Base-by-base conservation (phyloP, 2,888 invertebrate species). In the Lagria hirta region DNA sequence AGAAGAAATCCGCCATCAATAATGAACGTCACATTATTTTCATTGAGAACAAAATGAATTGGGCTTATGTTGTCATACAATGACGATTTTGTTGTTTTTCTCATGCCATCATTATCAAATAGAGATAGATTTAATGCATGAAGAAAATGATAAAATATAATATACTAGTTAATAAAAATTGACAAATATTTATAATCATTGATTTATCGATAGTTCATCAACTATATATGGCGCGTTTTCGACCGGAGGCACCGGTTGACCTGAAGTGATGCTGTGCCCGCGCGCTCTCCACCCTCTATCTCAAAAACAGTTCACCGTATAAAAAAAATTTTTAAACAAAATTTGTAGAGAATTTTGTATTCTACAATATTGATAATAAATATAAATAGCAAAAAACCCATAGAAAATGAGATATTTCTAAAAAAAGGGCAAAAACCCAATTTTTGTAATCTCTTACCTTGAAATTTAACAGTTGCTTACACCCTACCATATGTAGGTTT, bases 71-170 rank as follows among this genome's bases (percentile, higher is more conserved):
- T 40, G 23, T 43, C 30, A 24, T 62, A 60, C 33, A 58, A 53
- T 50, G 51, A 35, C 10, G 57, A 22, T 34, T 42, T 49, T 10
- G 28, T 37, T 18, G 48, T 48, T 38, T 49, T 49, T 42, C 55
- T 48, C 58, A 58, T 55, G 36, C 53, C 55, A 48, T 29, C 21
- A 45, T 45, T 44, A 44, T 49, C 41, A 45, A 47, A 49, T 32
- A 49, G 26, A 12, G 50, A 16, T 33, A 4, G 3, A 4, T n/a
- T n/a, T n/a, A n/a, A n/a, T n/a, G n/a, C n/a, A n/a, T 44, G 33
- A 26, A 12, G 33, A 47, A 32, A 20, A 30, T 34, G 23, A 34
- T 34, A 34, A 26, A 34, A 34, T 34, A 32, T 34, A 34, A 20
- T 20, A 20, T 20, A 20, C 11, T 24, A 34, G 23, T 34, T 34